A percentile compares a stretch with the other conserved stretches of the same genome.
phyloP scores from a whole-genome alignment of 2,797 vertebrate species.

The Urophycis tenuis region DNA sequence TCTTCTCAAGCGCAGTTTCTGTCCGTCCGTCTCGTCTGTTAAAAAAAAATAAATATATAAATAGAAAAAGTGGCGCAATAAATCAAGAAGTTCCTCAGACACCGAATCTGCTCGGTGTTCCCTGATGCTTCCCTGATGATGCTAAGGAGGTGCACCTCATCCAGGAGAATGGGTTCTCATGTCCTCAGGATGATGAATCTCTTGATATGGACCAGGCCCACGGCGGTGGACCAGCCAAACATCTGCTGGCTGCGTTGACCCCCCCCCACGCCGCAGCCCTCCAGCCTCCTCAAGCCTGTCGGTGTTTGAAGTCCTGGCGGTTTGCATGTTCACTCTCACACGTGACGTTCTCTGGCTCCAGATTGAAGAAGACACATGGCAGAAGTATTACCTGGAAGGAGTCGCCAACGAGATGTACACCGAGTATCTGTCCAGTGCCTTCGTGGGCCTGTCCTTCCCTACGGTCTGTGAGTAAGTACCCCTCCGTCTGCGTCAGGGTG shows the following conservation, averaged over 20 bases:
- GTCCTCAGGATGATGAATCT: conserved; percentile 68
- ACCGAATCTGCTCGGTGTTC: conserved; percentile 63
- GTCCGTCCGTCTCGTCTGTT: conserved; percentile 36
- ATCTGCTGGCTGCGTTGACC: conserved; percentile 66
- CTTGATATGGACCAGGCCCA: conserved; percentile 56
- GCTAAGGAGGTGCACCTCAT: conserved; percentile 63
- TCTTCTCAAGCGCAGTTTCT: conserved; percentile 36
- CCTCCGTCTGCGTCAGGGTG: background rate
- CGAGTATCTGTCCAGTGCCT: conserved; percentile 99
- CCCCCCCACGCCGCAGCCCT: background rate
- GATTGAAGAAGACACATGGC: conserved; percentile 99
- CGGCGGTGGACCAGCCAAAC: conserved; percentile 55
- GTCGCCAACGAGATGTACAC: conserved; percentile 99
- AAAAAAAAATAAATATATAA: background rate
- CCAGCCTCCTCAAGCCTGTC: background rate
- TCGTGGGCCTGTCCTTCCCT: conserved; percentile 98
- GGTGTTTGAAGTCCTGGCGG: background rate
- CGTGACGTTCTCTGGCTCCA: conserved; percentile 47
- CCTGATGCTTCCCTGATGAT: conserved; percentile 36
- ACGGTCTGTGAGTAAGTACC: conserved; percentile 95
- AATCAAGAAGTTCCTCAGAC: background rate
- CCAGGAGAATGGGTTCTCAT: conserved; percentile 64
- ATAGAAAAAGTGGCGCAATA: background rate
- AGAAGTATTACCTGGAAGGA: conserved; percentile 99
- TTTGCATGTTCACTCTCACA: background rate